Evolutionary conservation across 2,888 invertebrate species (phyloP).

Genomic region (Lasioglossum vierecki): DNA sequence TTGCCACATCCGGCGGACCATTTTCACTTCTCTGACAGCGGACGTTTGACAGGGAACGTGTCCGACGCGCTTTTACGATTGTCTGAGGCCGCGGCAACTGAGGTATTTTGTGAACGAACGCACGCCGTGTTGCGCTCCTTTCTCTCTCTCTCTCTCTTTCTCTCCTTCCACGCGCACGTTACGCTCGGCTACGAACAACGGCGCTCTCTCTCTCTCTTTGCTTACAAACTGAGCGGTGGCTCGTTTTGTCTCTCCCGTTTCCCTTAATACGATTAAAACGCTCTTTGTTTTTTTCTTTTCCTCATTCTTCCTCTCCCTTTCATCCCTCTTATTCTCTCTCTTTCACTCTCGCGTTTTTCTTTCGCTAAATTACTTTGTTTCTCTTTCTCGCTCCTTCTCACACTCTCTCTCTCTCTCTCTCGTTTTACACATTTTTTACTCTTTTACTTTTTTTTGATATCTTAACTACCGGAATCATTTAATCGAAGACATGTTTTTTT

Average conservation of each 20-base stretch:
- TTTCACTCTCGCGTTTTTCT: conserved; percentile 17
- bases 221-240: conserved; percentile 72
- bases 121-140: conserved; percentile 69
- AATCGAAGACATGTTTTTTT: conserved; percentile 82
- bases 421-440: conserved; percentile 44
- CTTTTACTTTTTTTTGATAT: conserved; percentile 73
- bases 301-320: conserved; percentile 29
- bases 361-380: not conserved
- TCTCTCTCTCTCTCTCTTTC: not conserved
- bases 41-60: not conserved
- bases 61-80: conserved; percentile 42
- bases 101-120: conserved; percentile 82
- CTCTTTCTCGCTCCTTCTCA: not conserved
- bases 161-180: not conserved
- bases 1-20: not conserved
- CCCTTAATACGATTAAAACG: conserved; percentile 72
- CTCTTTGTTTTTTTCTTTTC: conserved; percentile 54
- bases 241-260: conserved; percentile 58
- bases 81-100: conserved; percentile 82
- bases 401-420: conserved; percentile 33
- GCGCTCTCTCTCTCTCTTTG: conserved; percentile 42
- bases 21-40: not conserved
- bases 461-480: conserved; percentile 83
- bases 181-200: conserved; percentile 7
- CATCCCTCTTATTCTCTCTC: not conserved